Base-by-base conservation (phyloP, 2,888 invertebrate species). In the Lepetodrilus schrolli region DNA sequence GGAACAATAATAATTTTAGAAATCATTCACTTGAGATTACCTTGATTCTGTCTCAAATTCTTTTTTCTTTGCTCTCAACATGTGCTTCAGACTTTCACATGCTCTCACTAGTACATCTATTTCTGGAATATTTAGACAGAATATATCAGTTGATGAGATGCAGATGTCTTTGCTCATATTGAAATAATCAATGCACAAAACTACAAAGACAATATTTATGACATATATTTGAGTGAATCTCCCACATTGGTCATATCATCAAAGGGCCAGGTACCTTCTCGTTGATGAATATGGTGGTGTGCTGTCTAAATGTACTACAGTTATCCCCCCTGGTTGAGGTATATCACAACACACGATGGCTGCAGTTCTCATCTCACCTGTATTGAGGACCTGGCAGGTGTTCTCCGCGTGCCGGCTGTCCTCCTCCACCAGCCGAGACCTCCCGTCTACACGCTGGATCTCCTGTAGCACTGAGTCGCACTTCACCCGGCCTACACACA, bases 391-490 rank as follows among this genome's bases (percentile, higher is more conserved):
- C 38, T 71, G 43, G 72, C 76, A 76, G 10, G 38, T 47, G 17
- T 66, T 71, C 1, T 68, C 49, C 13, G 51, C 69, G 58, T 74
- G 37, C 5, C 17, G 13, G 4, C 51, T 68, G 17, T 26, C 23
- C 17, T 74, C 48, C 47, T 74, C 68, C 21, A 71, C 37, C 26
- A 72, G 17, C 2, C 72, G 68, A 47, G 49, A 58, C 20, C 58
- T 47, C 23, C 72, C 38, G 2, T 50, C 36, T 17, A 72, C 50
- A n/a, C 48, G 36, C n/a, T 74, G 48, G 5, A 76, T 69, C 13
- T 76, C 74, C 13, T 72, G 43, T 49, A 38, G 43, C 13, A 74
- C 43, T 20, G 21, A 37, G 20, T 66, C 49, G 26, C 47, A 37
- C 10, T 66, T 65, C 20, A 65, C 70, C 34, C 43, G 36, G 23